Evolutionary conservation across 2,797 vertebrate genomes (phyloP), one percentile per base, ranked within the genome.

Genomic region (Amblyopsis hoosieri): DNA sequence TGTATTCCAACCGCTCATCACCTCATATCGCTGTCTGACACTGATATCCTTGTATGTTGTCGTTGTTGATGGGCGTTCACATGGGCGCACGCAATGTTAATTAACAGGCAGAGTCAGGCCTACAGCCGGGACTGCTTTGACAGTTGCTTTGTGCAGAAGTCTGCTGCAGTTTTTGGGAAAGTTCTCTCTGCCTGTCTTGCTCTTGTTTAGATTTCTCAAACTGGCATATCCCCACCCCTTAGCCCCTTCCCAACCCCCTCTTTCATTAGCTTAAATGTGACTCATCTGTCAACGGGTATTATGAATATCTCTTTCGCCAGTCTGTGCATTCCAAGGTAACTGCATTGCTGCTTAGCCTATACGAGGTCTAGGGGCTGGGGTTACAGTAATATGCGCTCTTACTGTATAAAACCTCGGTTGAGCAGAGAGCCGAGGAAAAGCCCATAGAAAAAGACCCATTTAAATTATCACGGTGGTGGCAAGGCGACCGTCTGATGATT

Each of bases 41-140:
- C 90, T 74, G 84, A 90, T 84, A 86, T 80, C 83, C 83, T 70
- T 84, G 73, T 64, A 67, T 79, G 85, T 75, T 74, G 64, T 74
- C 57, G 74, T 64, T 87, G 80, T 87, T 87, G 89, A 80, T 87
- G 82, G 73, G 53, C 5, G 71, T 86, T 81, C 85, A 86, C 87
- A 81, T 89, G 82, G 67, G 62, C 64, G 75, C 81, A 69, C 80
- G 81, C 82, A 80, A 77, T 69, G 80, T 84, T 85, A 82, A 90
- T 90, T 87, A 85, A 84, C 85, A 85, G 78, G 86, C 85, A 80
- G 84, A 84, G 50, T 12, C 4, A 29, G 4, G 49, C 12, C 74
- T 62, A 74, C 67, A 66, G 71, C 74, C 19, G 60, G 14, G 64
- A 60, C 74, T 70, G 63, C 13, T 37, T 29, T 81, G 85, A 84